Conservation (phyloP, 1,140 invertebrate species). For the Sweltsa coloradensis region DNA sequence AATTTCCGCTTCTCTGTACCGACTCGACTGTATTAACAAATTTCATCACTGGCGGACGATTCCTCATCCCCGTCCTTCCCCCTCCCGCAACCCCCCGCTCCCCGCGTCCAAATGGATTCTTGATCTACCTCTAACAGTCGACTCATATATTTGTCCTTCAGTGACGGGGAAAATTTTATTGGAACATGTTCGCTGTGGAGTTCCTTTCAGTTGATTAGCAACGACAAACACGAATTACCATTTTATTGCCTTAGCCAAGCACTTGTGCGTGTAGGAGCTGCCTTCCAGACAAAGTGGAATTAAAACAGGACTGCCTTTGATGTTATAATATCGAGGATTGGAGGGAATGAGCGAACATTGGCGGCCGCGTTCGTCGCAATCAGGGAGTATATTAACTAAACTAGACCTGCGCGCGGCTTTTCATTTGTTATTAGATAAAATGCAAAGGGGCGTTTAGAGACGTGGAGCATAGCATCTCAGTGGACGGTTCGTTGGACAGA, state of each 20-base stretch:
- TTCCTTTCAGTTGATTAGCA: conserved; percentile 34
- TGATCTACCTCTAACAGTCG: conserved; percentile 14
- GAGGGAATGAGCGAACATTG: neutral
- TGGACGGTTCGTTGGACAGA: neutral
- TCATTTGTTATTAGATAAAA: conserved; percentile 17
- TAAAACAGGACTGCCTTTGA: conserved; percentile 20
- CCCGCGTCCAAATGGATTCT: conserved; percentile 12
- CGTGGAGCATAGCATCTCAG: neutral
- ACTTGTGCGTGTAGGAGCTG: conserved; percentile 15
- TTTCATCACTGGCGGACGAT: conserved; percentile 13
- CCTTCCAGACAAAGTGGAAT: conserved; percentile 21
- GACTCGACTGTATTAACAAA: conserved; percentile 14
- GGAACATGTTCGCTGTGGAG: conserved; percentile 16
- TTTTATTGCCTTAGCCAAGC: conserved; percentile 37
- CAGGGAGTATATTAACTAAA: conserved; percentile 17
- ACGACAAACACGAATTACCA: conserved; percentile 43
- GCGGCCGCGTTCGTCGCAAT: conserved; percentile 3
- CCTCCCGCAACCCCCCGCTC: neutral
- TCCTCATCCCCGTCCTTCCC: no score
- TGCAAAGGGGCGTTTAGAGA: neutral
- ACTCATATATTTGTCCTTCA: conserved; percentile 14
- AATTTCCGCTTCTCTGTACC: conserved; percentile 6
- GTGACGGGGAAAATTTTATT: conserved; percentile 20
- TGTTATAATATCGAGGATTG: conserved; percentile 18
- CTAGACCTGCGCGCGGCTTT: conserved; percentile 6